Conservation (phyloP, 2,797 vertebrate genomes). For the Natrix natrix region DNA sequence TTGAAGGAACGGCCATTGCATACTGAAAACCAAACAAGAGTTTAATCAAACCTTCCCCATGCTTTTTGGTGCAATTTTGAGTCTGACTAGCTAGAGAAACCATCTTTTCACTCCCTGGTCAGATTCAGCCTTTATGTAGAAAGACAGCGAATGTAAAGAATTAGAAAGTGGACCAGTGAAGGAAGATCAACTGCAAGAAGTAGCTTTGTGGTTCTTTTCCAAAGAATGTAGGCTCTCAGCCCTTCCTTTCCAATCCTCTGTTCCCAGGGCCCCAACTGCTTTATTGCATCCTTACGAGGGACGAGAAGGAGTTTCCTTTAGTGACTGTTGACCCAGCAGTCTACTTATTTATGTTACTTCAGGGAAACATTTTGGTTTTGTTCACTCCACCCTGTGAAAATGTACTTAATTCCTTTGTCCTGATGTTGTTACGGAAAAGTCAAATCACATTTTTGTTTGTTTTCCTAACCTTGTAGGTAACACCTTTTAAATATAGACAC, state of each 20-base stretch:
- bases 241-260: conserved; percentile 45
- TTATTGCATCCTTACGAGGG: background rate
- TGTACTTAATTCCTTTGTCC: conserved; percentile 25
- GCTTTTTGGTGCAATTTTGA: conserved; percentile 24
- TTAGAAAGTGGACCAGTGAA: conserved; percentile 41
- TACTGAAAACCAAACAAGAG: conserved; percentile 10
- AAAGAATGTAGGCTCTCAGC: conserved; percentile 23
- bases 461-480: background rate
- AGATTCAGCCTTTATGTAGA: conserved; percentile 36
- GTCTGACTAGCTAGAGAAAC: conserved; percentile 1
- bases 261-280: conserved; percentile 26
- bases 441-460: conserved; percentile 19
- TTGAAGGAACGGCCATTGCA: background rate
- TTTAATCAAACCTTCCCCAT: background rate
- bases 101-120: conserved; percentile 34
- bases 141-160: conserved; percentile 32
- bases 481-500: conserved; percentile 8
- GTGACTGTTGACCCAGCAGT: conserved; percentile 34
- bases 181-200: conserved; percentile 60
- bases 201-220: conserved; percentile 41
- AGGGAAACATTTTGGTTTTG: conserved; percentile 20
- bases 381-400: conserved; percentile 33
- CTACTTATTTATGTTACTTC: conserved; percentile 9
- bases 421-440: background rate
- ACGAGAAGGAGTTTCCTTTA: conserved; percentile 8